A percentile compares a stretch with the other conserved stretches of the same genome.
These are phyloP conservation scores for Amblyteles armatorius DNA, from an alignment of 2,888 invertebrate genomes.

Conservation along the genomic window DNA sequence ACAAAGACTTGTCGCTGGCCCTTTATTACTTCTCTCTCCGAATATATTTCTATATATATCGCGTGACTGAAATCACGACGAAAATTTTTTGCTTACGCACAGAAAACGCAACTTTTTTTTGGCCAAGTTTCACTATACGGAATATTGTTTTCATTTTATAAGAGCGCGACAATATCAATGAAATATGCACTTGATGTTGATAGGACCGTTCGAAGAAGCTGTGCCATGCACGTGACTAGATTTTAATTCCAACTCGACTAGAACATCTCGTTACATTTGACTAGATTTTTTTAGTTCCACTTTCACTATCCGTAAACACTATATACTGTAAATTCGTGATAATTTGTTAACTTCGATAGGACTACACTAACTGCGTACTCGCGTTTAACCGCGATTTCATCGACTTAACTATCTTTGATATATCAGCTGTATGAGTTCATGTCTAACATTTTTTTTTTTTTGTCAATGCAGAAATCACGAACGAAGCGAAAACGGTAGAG, in stretches of 20 bases:
- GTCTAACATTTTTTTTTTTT: conserved; percentile 41
- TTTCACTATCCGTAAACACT: not conserved
- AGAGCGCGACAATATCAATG: not conserved
- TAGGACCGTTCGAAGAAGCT: not conserved
- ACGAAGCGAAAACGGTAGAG: conserved; percentile 37
- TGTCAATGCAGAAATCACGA: conserved; percentile 52
- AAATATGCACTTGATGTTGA: not conserved
- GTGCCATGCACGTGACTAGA: not conserved
- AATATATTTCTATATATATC: not conserved
- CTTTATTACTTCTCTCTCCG: not conserved
- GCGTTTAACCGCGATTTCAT: conserved; percentile 48
- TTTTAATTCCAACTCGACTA: conserved; percentile 8
- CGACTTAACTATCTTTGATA: conserved; percentile 79
- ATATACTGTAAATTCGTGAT: conserved; percentile 13
- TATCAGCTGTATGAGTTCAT: conserved; percentile 76
- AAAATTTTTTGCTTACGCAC: not conserved
- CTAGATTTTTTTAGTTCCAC: conserved; percentile 27
- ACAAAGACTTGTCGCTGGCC: not conserved
- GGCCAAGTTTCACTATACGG: not conserved
- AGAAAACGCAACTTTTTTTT: not conserved
- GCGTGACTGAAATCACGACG: not conserved
- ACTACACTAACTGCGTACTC: conserved; percentile 32
- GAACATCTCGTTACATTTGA: conserved; percentile 7
- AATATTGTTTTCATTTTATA: not conserved
- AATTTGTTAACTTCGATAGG: conserved; percentile 22